Evolutionary conservation across 2,888 invertebrate species (phyloP).

Genomic region (Philereme transversata): DNA sequence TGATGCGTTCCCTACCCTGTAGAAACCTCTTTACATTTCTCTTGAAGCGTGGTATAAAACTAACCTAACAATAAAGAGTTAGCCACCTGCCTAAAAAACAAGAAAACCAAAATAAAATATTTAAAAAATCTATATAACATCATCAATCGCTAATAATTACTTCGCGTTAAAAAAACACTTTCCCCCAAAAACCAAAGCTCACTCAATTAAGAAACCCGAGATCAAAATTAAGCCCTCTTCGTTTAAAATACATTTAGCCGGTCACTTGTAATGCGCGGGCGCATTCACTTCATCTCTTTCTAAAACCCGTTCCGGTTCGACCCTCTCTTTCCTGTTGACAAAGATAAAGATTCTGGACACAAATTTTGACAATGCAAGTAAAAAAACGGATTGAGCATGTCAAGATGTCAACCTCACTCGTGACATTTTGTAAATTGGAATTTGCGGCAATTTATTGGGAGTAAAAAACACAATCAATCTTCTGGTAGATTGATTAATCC

Average conservation of each 20-base stretch:
- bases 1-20: too few species aligned
- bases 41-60: too few species aligned
- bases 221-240: conserved; percentile 82
- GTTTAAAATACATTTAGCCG: conserved; percentile 83
- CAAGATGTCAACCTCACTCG: conserved; percentile 55
- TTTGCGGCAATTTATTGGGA: conserved; percentile 47
- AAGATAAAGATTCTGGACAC: conserved; percentile 63
- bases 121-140: background rate
- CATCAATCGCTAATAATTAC: conserved; percentile 15
- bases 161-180: conserved; percentile 31
- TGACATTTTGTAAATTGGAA: conserved; percentile 68
- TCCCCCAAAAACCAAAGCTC: conserved; percentile 53
- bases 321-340: conserved; percentile 63
- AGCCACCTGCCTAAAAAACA: background rate
- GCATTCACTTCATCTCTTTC: conserved; percentile 64
- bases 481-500: conserved; percentile 47
- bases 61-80: too few species aligned
- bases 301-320: conserved; percentile 73
- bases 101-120: background rate
- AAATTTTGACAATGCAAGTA: conserved; percentile 58
- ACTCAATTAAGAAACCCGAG: conserved; percentile 75
- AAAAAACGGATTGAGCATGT: conserved; percentile 44
- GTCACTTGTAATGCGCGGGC: conserved; percentile 78
- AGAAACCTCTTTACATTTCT: too few species aligned
- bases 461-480: conserved; percentile 54